Percentiles rank a stretch among this genome's conserved stretches.
phyloP scores from a whole-genome alignment of 2,888 invertebrate species.

The Sarcophaga carnaria region DNA sequence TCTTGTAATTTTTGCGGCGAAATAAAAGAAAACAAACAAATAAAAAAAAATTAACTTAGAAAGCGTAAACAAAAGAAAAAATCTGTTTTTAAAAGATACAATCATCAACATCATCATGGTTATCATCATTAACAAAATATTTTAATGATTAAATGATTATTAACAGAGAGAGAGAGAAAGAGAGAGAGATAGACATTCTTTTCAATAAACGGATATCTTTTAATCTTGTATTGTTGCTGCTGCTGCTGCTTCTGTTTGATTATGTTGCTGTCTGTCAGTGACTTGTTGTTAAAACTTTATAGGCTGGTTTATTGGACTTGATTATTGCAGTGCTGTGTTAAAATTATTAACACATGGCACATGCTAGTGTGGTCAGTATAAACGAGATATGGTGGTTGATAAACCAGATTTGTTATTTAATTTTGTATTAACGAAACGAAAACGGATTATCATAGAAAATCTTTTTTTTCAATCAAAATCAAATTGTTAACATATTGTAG shows the following conservation, averaged over 20 bases:
- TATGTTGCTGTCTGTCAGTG: constrained; percentile 12
- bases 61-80: constrained; percentile 42
- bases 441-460: constrained; percentile 5
- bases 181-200: background rate
- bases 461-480: background rate
- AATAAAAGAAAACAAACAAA: background rate
- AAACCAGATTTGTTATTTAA: constrained; percentile 11
- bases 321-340: too few species aligned
- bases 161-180: background rate
- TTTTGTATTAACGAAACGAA: background rate
- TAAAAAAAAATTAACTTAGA: constrained; percentile 27
- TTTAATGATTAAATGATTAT: too few species aligned
- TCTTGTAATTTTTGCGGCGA: too few species aligned
- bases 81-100: too few species aligned
- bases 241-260: background rate
- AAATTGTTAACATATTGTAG: background rate
- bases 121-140: too few species aligned
- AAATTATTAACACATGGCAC: too few species aligned
- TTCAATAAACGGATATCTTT: too few species aligned
- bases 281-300: background rate
- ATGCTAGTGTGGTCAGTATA: too few species aligned
- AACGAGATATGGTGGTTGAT: too few species aligned
- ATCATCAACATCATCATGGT: too few species aligned
- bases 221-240: too few species aligned
- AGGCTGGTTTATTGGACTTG: too few species aligned